These are phyloP conservation scores for Drosophila diplacantha DNA, from an alignment of 2,888 invertebrate genomes.

Conservation along the genomic window DNA sequence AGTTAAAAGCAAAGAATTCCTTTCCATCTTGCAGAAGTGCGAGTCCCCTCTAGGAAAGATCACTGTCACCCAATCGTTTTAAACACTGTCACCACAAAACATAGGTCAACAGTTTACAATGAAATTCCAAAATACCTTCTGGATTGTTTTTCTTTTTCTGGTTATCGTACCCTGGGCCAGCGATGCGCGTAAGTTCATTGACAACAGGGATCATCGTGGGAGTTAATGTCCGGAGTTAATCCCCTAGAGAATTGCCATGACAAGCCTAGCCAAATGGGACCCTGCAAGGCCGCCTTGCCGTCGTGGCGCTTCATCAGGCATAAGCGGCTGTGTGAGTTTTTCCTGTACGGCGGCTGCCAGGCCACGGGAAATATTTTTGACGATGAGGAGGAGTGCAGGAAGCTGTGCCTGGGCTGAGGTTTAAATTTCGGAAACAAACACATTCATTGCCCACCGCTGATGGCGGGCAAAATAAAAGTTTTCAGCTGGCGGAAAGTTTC, in stretches of 20 bases:
- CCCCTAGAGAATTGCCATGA: constrained; percentile 42
- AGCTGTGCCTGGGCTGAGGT: constrained; percentile 23
- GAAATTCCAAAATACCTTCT: neutral
- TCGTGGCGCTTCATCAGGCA: constrained; percentile 53
- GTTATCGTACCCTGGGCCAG: constrained; percentile 3
- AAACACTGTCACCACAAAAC: neutral
- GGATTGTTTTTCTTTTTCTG: neutral
- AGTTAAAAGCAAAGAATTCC: no score
- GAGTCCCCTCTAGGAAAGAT: no score
- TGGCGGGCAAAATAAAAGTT: constrained; percentile 19
- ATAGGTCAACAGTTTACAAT: neutral
- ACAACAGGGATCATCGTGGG: no score
- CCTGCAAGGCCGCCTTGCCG: constrained; percentile 39
- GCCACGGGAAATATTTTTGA: constrained; percentile 46
- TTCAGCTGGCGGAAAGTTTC: constrained; percentile 21
- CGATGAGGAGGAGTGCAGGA: constrained; percentile 37
- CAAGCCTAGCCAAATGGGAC: constrained; percentile 38
- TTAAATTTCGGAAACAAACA: constrained; percentile 1
- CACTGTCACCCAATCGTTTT: no score
- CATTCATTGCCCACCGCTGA: constrained; percentile 12
- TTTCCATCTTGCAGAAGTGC: neutral
- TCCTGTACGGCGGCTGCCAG: constrained; percentile 51
- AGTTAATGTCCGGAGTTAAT: neutral
- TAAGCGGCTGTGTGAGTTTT: constrained; percentile 32
- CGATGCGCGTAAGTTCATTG: constrained; percentile 5